Evolutionary conservation across 2,888 invertebrate species (phyloP).

Genomic region (Drosophila dives): DNA sequence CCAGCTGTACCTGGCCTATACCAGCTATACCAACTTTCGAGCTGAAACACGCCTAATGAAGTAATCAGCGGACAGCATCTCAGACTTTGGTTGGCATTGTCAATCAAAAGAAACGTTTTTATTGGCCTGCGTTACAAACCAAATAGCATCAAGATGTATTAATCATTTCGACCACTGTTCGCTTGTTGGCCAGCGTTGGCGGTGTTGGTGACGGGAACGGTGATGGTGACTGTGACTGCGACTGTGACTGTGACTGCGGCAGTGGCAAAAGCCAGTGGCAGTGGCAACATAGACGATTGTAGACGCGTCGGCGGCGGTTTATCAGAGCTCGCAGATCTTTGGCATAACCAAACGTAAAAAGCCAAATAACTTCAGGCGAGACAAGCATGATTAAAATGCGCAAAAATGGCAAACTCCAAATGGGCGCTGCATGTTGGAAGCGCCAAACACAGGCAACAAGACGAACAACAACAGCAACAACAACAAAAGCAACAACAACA

Average conservation of each 20-base stretch:
- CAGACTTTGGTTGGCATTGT: slow-evolving; percentile 68
- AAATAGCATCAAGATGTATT: slow-evolving; percentile 81
- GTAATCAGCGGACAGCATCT: slow-evolving; percentile 77
- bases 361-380: slow-evolving; percentile 78
- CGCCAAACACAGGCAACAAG: slow-evolving; percentile 53
- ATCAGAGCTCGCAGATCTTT: slow-evolving; percentile 68
- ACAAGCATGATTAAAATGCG: slow-evolving; percentile 79
- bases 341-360: slow-evolving; percentile 67
- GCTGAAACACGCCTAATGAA: slow-evolving; percentile 64
- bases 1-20: not conserved
- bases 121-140: slow-evolving; percentile 72
- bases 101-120: slow-evolving; percentile 78
- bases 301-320: slow-evolving; percentile 55
- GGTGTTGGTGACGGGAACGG: slow-evolving; percentile 1
- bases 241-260: not conserved
- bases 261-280: slow-evolving; percentile 16
- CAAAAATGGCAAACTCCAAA: slow-evolving; percentile 79
- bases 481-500: slow-evolving; percentile 41
- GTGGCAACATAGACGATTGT: slow-evolving; percentile 35
- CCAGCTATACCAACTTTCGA: slow-evolving; percentile 48
- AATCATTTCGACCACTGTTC: slow-evolving; percentile 71
- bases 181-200: slow-evolving; percentile 39
- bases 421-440: slow-evolving; percentile 75
- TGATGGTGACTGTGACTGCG: slow-evolving; percentile 1
- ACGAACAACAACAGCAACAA: slow-evolving; percentile 39